phyloP scores from a whole-genome alignment of 2,888 invertebrate species.

The Vesta saturnalis region DNA sequence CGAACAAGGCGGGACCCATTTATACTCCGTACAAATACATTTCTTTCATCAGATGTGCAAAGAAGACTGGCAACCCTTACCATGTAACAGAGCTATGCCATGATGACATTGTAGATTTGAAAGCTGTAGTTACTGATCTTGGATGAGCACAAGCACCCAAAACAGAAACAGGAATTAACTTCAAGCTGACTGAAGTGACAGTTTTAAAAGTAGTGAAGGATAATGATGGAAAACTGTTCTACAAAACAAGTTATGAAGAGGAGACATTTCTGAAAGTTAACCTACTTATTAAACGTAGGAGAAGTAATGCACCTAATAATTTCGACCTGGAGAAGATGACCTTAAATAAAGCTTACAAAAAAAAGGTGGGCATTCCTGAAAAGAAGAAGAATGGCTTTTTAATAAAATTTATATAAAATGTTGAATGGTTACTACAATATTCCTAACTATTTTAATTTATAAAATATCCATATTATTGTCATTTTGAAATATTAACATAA shows the following conservation, averaged over 20 bases:
- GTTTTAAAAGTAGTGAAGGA: conserved; percentile 8
- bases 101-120: neutral
- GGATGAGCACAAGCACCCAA: neutral
- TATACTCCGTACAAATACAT: conserved; percentile 1
- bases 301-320: neutral
- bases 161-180: neutral
- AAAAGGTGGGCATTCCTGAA: neutral
- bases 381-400: neutral
- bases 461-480: too few relatives aligned
- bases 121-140: neutral
- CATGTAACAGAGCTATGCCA: neutral
- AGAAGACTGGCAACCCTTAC: conserved; percentile 10
- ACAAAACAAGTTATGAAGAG: conserved; percentile 12
- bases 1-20: neutral
- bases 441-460: too few relatives aligned
- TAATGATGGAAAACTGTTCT: neutral
- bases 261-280: neutral
- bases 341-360: neutral
- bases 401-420: too few relatives aligned
- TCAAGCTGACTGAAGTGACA: conserved; percentile 5
- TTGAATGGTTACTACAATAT: too few relatives aligned
- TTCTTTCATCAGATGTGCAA: neutral
- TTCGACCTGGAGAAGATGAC: neutral
- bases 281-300: neutral
- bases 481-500: too few relatives aligned